Evolutionary conservation across 2,797 vertebrate species (phyloP), one percentile per base, ranked within the genome.

Genomic region (Sciurus carolinensis): DNA sequence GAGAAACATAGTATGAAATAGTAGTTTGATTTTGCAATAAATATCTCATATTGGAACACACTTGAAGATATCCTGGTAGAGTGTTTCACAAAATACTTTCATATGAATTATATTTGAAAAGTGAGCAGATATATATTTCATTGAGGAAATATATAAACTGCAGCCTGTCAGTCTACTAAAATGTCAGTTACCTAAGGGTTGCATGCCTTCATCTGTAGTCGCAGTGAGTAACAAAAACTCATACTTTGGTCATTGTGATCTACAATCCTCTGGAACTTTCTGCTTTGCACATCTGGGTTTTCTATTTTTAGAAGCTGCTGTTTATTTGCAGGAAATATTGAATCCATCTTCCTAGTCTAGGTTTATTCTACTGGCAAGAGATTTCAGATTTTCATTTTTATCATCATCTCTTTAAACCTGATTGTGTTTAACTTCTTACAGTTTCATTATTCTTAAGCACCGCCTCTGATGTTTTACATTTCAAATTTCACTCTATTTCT

Each of bases 401-500:
- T 93, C 93, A 96, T 97, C 95, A 96, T 97, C 96, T 97, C 97
- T 92, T 97, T 97, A 96, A 96, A 97, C 64, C 96, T 96, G 93
- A 97, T 97, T 98, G 96, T 97, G 93, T 97, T 97, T 96, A 97
- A 97, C 96, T 97, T 97, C 97, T 96, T 93, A 92, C 17, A 93
- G 87, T 97, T 98, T 98, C 97, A 97, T 97, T 97, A 95, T 90
- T 97, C 90, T 90, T 97, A 82, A 93, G 95, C 64, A 79, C 80
- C 62, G 67, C 50, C 89, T 88, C 73, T 47, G 87, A 91, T 1
- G 30, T 92, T 95, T 96, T 91, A 92, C 91, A 90, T 94, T 94
- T 96, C 94, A 91, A 15, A 80, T 90, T 95, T 97, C 80, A 69
- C 59, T 93, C 50, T 47, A 42, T 97, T 93, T 94, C 97, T 94